A percentile compares a stretch with the other conserved stretches of the same genome.
Evolutionary conservation across 2,888 invertebrate species (phyloP).

Genomic region (Epistrophe grossulariae): DNA sequence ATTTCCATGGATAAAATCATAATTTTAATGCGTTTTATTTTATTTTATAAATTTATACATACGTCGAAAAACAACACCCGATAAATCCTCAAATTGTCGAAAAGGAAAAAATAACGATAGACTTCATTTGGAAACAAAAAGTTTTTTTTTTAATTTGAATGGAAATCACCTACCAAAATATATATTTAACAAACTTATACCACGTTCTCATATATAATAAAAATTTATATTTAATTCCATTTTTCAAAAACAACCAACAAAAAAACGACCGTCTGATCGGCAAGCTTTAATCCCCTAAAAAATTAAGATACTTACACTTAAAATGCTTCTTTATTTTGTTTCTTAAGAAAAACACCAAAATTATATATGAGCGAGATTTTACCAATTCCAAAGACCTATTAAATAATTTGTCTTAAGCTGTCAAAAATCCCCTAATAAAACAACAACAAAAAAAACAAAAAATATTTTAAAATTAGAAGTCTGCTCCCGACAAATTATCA

Average conservation of each 20-base stretch:
- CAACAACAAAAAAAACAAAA: background rate
- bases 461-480: slow-evolving; percentile 64
- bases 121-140: too few species aligned
- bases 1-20: too few species aligned
- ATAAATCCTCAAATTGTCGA: too few species aligned
- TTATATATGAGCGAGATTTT: background rate
- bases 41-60: too few species aligned
- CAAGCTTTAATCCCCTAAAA: slow-evolving; percentile 14
- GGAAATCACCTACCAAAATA: background rate
- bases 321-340: slow-evolving; percentile 26
- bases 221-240: background rate
- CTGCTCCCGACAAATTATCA: slow-evolving; percentile 74
- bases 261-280: background rate
- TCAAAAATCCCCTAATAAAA: slow-evolving; percentile 41
- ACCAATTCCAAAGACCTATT: slow-evolving; percentile 34
- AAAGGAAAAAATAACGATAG: too few species aligned
- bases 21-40: too few species aligned
- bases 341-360: slow-evolving; percentile 4
- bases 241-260: background rate
- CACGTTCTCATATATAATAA: background rate
- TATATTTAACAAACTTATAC: slow-evolving; percentile 3
- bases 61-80: too few species aligned
- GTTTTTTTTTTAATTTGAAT: background rate
- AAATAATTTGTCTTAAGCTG: slow-evolving; percentile 66
- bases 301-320: slow-evolving; percentile 36